Evolutionary conservation across 2,113 vertebrate genomes (phyloP).

Genomic region (Odocoileus hemionus): DNA sequence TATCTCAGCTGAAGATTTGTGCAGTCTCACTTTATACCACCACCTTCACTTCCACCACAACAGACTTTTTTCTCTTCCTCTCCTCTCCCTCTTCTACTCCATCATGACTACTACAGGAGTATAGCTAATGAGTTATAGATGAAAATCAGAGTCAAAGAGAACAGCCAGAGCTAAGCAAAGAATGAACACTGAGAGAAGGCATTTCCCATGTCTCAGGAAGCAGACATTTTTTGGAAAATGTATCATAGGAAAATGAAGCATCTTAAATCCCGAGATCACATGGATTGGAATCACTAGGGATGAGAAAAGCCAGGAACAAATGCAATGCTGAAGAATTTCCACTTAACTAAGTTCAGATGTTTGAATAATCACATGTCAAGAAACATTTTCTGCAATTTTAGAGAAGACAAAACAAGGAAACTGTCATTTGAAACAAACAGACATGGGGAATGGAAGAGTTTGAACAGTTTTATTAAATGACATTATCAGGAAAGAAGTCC

Average conservation of each 20-base stretch:
- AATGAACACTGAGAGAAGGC: background rate
- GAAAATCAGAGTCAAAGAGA: background rate
- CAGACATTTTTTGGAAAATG: background rate
- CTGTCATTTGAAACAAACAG: background rate
- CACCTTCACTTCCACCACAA: background rate
- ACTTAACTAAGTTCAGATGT: conserved; percentile 9
- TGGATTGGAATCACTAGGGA: background rate
- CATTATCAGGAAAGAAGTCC: background rate
- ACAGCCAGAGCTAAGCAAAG: background rate
- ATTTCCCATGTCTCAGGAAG: background rate
- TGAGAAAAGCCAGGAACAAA: background rate
- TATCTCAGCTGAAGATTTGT: background rate
- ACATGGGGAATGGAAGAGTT: background rate
- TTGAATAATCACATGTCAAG: background rate
- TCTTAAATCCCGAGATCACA: background rate
- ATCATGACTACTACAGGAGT: background rate
- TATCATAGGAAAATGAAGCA: background rate
- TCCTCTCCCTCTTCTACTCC: background rate
- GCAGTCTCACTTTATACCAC: background rate
- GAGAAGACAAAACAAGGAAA: background rate
- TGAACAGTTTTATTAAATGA: background rate
- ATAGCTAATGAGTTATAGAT: accelerated
- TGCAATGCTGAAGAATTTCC: background rate
- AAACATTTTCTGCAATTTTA: background rate
- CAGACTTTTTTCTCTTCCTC: background rate